phyloP scores from a whole-genome alignment of 2,113 vertebrate genomes.

The Salvator merianae region DNA sequence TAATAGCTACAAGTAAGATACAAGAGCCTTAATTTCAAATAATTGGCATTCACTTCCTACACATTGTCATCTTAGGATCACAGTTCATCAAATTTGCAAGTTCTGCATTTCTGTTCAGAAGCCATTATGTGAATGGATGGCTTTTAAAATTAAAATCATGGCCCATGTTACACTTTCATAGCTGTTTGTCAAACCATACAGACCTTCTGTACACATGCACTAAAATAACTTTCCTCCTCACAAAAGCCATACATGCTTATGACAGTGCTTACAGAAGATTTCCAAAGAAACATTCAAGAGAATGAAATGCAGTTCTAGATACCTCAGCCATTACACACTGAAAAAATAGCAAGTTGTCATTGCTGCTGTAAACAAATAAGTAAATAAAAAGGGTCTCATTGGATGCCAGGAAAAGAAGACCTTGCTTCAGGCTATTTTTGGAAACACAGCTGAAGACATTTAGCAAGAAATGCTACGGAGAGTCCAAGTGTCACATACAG shows the following conservation, averaged over 20 bases:
- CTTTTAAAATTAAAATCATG: not conserved
- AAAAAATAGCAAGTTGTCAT: not conserved
- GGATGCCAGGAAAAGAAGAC: not conserved
- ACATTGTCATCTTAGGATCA: not conserved
- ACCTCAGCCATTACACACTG: not conserved
- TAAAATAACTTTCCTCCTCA: not conserved
- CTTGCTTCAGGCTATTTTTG: conserved; percentile 1
- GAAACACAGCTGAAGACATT: conserved; percentile 11
- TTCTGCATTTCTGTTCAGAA: not conserved
- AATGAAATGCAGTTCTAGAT: not conserved
- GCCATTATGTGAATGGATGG: not conserved
- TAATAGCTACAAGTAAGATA: not conserved
- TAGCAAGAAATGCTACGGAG: not conserved
- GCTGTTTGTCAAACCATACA: not conserved
- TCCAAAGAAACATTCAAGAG: not conserved
- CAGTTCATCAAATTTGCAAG: not conserved
- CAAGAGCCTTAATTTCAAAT: no score
- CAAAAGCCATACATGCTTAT: not conserved
- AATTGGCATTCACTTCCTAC: not conserved
- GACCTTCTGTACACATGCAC: not conserved
- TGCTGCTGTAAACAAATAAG: conserved; percentile 8
- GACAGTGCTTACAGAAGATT: not conserved
- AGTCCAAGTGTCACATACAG: not conserved
- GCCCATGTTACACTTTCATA: not conserved
- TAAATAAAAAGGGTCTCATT: conserved; percentile 2